Evolutionary conservation across 2,797 vertebrate genomes (phyloP), one percentile per base, ranked within the genome.

Genomic region (Prunella strophiata): DNA sequence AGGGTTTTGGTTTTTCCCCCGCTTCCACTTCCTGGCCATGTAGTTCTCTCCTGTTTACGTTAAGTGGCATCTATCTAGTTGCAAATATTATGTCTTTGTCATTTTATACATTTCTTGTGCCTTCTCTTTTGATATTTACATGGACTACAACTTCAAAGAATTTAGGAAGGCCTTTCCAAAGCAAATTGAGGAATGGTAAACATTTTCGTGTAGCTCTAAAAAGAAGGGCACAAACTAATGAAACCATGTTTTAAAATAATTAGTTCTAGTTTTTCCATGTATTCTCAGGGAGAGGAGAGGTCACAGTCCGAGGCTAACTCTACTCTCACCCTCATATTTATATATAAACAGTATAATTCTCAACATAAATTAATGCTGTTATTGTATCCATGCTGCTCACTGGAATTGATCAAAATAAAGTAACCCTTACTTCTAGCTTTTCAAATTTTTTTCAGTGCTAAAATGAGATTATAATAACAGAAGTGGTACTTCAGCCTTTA

Each of bases 11-110:
- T 2, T 21, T 58, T 32, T 22, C 4, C 18, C 10, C 8, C 0
- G 1, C 22, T 40, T n/a, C 16, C 0, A 0, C 29, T 57, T 84
- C 13, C 32, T 63, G 22, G 4, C 32, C 29, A 1, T 50, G 10
- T 26, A 52, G 38, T 2, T 34, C 9, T 51, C 9, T 70, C 15
- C 48, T 75, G 0, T 79, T 47, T 62, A 21, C 8, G 3, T 16
- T 10, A 76, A 80, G 16, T 76, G 40, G 13, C 20, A 11, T 79
- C 50, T 75, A 4, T 74, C 22, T 88, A 63, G 4, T 77, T 71
- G 52, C 30, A 83, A 54, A 71, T 85, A n/a, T 6, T 79, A n/a
- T 9, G 12, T 59, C 30, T 30, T 20, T 48, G 30, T 50, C 3
- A 18, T 34, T 73, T 79, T 58, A 45, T 38, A 52, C 4, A 2